phyloP scores from a whole-genome alignment of 2,888 invertebrate species.

The Chouioia cunea region DNA sequence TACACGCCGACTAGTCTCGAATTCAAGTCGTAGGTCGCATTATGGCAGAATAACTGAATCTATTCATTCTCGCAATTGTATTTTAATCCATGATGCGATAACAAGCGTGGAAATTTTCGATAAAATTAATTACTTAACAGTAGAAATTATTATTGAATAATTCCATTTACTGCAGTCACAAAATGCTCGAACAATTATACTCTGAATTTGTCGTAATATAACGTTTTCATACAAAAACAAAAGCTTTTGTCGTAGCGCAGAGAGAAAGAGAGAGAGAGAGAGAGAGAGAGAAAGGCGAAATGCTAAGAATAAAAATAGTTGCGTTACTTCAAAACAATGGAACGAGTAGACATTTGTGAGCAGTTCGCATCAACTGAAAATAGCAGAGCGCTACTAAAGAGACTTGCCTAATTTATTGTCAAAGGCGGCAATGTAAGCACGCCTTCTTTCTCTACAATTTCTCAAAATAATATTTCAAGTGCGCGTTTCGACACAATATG shows the following conservation, averaged over 20 bases:
- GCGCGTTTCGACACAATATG: constrained; percentile 22
- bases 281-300: background rate
- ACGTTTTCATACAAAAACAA: background rate
- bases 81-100: no score
- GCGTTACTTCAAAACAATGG: constrained; percentile 19
- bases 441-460: background rate
- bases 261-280: no score
- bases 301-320: constrained; percentile 11
- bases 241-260: no score
- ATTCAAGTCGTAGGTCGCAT: no score
- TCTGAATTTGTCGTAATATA: background rate
- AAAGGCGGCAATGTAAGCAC: background rate
- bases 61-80: no score
- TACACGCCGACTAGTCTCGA: no score
- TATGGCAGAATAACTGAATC: no score
- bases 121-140: no score
- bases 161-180: no score
- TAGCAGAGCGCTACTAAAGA: background rate
- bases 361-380: background rate
- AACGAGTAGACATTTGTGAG: constrained; percentile 5
- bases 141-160: no score
- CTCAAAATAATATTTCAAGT: background rate
- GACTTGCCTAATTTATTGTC: constrained; percentile 15
- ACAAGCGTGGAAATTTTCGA: no score
- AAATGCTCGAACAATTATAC: no score